A percentile compares a stretch with the other conserved stretches of the same genome.
Conservation (phyloP, 2,888 invertebrate species). For the Megalurothrips usitatus region DNA sequence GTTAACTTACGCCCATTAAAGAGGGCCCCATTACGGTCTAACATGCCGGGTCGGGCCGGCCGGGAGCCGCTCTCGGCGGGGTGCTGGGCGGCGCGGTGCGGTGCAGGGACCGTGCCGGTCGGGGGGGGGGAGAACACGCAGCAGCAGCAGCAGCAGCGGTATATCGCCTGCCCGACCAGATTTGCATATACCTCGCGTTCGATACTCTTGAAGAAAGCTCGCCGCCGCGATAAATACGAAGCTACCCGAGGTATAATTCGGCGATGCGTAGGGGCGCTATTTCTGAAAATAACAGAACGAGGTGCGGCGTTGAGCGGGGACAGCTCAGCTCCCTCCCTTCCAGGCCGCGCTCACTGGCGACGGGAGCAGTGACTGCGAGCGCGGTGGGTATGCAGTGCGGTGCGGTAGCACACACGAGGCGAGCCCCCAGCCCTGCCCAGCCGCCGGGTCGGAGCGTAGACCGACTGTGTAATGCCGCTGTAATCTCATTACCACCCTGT, state of each 20-base stretch:
- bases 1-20: constrained; percentile 26
- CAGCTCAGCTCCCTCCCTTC: not conserved
- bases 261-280: too few species aligned
- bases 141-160: not conserved
- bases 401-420: not conserved
- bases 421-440: too few species aligned
- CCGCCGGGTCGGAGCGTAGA: too few species aligned
- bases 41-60: not conserved
- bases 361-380: constrained; percentile 3
- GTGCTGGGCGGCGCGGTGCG: too few species aligned
- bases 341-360: too few species aligned
- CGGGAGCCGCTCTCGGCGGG: constrained; percentile 25
- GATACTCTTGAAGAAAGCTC: not conserved
- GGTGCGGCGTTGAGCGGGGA: not conserved
- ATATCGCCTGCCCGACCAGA: not conserved
- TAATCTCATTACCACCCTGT: constrained; percentile 16
- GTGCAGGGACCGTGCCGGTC: too few species aligned
- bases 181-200: not conserved
- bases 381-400: too few species aligned
- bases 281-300: too few species aligned
- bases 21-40: constrained; percentile 17
- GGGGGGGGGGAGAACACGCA: not conserved
- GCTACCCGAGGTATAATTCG: too few species aligned
- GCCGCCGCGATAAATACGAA: too few species aligned
- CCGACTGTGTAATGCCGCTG: not conserved